Base-by-base conservation (phyloP, 2,888 invertebrate species). In the Erynnis tages region DNA sequence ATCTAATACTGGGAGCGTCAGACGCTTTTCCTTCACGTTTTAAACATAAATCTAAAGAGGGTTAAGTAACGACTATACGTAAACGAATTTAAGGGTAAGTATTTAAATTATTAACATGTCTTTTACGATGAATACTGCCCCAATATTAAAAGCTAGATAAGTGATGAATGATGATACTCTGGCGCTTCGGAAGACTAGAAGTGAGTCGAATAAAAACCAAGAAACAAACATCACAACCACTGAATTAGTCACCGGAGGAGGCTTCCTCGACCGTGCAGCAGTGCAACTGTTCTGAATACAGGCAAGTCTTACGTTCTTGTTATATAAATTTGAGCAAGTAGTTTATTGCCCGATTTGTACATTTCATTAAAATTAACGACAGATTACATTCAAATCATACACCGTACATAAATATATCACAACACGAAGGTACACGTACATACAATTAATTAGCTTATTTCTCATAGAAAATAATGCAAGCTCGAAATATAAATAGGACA, bases 61-160 rank as follows among this genome's bases (percentile, higher is more conserved):
- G 62, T 71, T 70, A 58, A 71, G 77, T 75, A 21, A 21, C 6
- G 19, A 17, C 21, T 45, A 45, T 13, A 76, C 65, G 70, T 61
- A 71, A 65, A 69, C 69, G 65, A 67, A 68, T 65, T 70, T 71
- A 68, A 69, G 62, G 60, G 58, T 65, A 59, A 60, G 58, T 65
- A 59, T 69, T 67, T 71, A 70, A 73, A 73, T 71, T 76, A 73
- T 71, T 71, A 78, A 80, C 75, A 84, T 89, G 88, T 89, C 88
- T 89, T 88, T 89, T 89, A 68, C 61, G 75, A 84, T 83, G 82
- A 87, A 86, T 86, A 83, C 77, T 81, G 83, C 78, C 82, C 78
- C 81, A 79, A 81, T 81, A 80, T 74, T 71, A 73, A 75, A 71
- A 70, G 69, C 73, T 66, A 70, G 55, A 58, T 62, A 63, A 61